These are phyloP conservation scores for Coracias cyanogaster DNA, from an alignment of 2,797 vertebrate species.

Conservation along the genomic window DNA sequence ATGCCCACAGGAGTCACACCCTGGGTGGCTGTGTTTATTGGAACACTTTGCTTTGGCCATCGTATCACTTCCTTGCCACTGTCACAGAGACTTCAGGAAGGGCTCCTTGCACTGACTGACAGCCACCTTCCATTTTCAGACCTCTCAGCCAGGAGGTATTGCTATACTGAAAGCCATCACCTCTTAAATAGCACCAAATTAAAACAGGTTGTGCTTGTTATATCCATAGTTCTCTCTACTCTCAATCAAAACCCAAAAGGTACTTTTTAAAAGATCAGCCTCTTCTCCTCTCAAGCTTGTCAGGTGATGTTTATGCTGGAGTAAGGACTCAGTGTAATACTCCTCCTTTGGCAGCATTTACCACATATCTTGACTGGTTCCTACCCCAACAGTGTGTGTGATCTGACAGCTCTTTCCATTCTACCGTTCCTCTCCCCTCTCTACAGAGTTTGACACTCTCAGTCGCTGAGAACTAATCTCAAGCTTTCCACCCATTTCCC, in stretches of 20 bases:
- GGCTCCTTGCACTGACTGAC: not conserved
- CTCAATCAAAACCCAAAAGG: not conserved
- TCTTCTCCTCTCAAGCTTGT: not conserved
- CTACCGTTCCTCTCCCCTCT: not conserved
- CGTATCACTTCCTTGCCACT: not conserved
- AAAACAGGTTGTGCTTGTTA: not conserved
- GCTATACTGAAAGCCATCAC: not conserved
- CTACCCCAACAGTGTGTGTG: not conserved
- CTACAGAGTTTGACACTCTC: not conserved
- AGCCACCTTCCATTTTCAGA: constrained; percentile 11
- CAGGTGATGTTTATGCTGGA: not conserved
- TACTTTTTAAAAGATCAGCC: not conserved
- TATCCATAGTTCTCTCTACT: not conserved
- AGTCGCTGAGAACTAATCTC: not conserved
- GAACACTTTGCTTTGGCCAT: not conserved
- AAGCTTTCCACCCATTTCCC: not conserved
- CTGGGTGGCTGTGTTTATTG: not conserved
- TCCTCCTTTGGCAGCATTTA: not conserved
- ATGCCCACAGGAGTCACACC: not conserved
- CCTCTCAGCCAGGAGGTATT: not conserved
- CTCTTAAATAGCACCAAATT: not conserved
- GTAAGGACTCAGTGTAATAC: not conserved
- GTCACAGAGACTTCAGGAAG: not conserved
- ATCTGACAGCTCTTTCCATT: not conserved
- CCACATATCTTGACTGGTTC: accelerated